These are phyloP conservation scores for Drosophila mauritiana DNA, from an alignment of 1,140 invertebrate species.

Conservation along the genomic window DNA sequence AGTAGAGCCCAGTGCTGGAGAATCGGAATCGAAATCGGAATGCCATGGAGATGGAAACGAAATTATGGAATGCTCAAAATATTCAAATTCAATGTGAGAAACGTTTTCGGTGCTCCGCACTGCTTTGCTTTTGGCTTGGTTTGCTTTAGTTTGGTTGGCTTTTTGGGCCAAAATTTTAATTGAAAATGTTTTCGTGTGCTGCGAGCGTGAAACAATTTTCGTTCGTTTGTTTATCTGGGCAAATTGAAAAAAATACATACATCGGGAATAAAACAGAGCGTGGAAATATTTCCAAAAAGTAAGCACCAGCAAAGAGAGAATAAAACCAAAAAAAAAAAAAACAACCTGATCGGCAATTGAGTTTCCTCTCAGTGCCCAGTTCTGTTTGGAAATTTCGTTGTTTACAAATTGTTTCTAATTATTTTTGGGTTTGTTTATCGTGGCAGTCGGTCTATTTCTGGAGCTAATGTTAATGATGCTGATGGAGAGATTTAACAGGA, in stretches of 20 bases:
- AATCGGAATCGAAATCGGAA: slow-evolving; percentile 33
- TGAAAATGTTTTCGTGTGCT: slow-evolving; percentile 80
- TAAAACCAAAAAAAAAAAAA: background rate
- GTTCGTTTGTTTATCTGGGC: slow-evolving; percentile 70
- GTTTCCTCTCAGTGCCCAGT: slow-evolving; percentile 35
- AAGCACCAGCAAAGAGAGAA: slow-evolving; percentile 23
- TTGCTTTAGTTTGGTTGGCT: slow-evolving; percentile 52
- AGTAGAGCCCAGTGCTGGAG: slow-evolving; percentile 28
- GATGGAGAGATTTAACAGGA: slow-evolving; percentile 43
- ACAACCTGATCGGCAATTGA: slow-evolving; percentile 41
- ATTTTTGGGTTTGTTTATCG: slow-evolving; percentile 70
- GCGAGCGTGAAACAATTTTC: slow-evolving; percentile 76
- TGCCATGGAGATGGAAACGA: slow-evolving; percentile 62
- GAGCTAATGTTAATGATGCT: slow-evolving; percentile 39
- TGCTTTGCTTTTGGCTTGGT: slow-evolving; percentile 21
- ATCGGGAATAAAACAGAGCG: slow-evolving; percentile 37
- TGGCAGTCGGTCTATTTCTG: slow-evolving; percentile 57
- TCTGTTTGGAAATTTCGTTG: slow-evolving; percentile 37
- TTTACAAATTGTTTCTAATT: slow-evolving; percentile 78
- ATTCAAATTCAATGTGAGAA: slow-evolving; percentile 69
- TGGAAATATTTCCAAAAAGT: slow-evolving; percentile 26
- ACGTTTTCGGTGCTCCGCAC: slow-evolving; percentile 35
- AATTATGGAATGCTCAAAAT: slow-evolving; percentile 76
- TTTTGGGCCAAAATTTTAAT: slow-evolving; percentile 61
- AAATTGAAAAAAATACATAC: slow-evolving; percentile 58